Conservation (phyloP, 1,140 invertebrate species). For the Venturia canescens region DNA sequence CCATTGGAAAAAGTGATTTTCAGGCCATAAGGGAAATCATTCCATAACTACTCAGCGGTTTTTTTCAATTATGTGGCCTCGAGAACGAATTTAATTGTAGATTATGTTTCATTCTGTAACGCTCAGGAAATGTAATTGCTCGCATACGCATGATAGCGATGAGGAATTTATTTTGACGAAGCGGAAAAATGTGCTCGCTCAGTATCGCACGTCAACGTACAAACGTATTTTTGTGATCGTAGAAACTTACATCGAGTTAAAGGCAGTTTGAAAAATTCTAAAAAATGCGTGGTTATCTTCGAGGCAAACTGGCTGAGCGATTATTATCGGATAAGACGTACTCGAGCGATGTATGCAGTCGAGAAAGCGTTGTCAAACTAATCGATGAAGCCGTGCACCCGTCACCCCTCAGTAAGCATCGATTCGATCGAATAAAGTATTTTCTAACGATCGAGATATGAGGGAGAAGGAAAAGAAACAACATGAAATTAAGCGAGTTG, state of each 20-base stretch:
- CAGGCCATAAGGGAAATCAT: too few relatives aligned
- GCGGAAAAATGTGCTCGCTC: too few relatives aligned
- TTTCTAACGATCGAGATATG: neutral
- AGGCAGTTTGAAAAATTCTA: neutral
- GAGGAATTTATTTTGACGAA: too few relatives aligned
- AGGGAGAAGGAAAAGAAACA: neutral
- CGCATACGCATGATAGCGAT: too few relatives aligned
- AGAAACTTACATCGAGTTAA: too few relatives aligned
- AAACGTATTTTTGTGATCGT: neutral
- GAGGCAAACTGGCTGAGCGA: neutral
- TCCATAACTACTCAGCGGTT: too few relatives aligned
- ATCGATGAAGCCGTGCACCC: neutral
- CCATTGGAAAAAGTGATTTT: too few relatives aligned
- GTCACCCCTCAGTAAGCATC: neutral
- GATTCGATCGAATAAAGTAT: neutral
- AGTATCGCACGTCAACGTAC: neutral
- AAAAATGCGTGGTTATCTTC: neutral
- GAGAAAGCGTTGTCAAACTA: neutral
- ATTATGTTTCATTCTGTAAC: too few relatives aligned
- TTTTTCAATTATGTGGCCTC: too few relatives aligned
- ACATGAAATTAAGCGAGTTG: neutral
- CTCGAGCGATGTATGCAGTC: neutral
- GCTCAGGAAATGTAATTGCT: too few relatives aligned
- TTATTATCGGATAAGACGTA: slow-evolving; percentile 8
- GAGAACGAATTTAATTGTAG: too few relatives aligned